Percentiles rank a stretch among this genome's conserved stretches.
These are phyloP conservation scores for Rachycentron canadum DNA, from an alignment of 2,797 vertebrate genomes.

Conservation along the genomic window DNA sequence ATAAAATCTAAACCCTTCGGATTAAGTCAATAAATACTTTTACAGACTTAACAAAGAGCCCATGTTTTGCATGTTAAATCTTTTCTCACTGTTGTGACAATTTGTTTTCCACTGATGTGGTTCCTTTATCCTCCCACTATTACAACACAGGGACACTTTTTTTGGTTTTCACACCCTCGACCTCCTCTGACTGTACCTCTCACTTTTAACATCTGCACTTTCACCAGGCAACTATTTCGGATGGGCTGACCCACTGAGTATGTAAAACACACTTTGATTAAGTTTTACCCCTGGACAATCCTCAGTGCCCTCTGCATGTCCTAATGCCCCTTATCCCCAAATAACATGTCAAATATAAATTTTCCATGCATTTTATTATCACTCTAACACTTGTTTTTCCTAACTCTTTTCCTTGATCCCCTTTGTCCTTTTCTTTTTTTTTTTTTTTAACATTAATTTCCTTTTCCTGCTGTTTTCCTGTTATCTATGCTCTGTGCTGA, in stretches of 20 bases:
- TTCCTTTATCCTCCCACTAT: conserved; percentile 10
- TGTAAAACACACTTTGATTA: conserved; percentile 85
- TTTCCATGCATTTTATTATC: conserved; percentile 64
- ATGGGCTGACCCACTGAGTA: conserved; percentile 97
- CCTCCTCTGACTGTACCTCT: conserved; percentile 70
- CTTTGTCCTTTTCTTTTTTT: conserved; percentile 31
- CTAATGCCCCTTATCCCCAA: conserved; percentile 51
- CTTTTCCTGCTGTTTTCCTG: conserved; percentile 31
- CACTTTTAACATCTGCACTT: conserved; percentile 87
- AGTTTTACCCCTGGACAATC: conserved; percentile 74
- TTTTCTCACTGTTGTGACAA: conserved; percentile 16
- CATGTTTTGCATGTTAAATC: conserved; percentile 10
- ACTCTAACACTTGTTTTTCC: conserved; percentile 28
- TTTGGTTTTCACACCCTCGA: conserved; percentile 33
- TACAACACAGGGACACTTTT: conserved; percentile 27
- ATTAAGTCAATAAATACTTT: background rate
- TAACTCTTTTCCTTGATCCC: conserved; percentile 32
- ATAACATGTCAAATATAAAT: conserved; percentile 20
- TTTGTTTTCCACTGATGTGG: conserved; percentile 34
- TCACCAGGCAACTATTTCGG: conserved; percentile 98
- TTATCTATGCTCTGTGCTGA: conserved; percentile 22
- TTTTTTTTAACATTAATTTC: background rate
- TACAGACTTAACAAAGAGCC: background rate
- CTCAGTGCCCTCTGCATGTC: conserved; percentile 81
- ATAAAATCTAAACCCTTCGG: conserved; percentile 10